A percentile compares a stretch with the other conserved stretches of the same genome.
phyloP scores from a whole-genome alignment of 2,113 vertebrate genomes.

The Rhagologus leucostigma region DNA sequence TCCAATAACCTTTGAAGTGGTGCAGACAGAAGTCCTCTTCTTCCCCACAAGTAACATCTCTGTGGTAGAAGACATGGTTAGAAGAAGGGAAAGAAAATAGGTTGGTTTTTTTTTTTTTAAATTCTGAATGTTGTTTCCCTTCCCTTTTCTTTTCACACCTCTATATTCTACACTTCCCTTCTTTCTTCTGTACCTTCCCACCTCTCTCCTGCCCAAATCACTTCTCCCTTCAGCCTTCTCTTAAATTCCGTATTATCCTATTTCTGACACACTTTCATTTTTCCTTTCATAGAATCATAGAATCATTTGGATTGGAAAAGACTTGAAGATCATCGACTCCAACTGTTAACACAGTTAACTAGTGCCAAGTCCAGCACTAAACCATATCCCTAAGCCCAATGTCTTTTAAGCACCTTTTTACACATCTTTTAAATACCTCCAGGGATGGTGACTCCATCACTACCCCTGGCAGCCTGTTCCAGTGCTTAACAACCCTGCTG shows the following conservation, averaged over 20 bases:
- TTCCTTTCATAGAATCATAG: not conserved
- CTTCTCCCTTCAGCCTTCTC: not conserved
- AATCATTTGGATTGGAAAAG: not conserved
- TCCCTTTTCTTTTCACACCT: not conserved
- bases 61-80: not conserved
- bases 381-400: not conserved
- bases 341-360: not conserved
- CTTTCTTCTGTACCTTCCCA: not conserved
- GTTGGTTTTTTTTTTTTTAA: not conserved
- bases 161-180: not conserved
- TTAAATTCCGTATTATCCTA: not conserved
- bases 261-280: not conserved
- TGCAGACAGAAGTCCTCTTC: not conserved
- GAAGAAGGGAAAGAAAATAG: not conserved
- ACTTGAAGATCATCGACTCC: not conserved
- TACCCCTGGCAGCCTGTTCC: not conserved
- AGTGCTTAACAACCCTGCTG: not conserved
- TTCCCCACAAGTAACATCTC: not conserved
- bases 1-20: not conserved
- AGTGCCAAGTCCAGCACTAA: not conserved
- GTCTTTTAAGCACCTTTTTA: not conserved
- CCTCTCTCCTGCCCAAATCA: not conserved
- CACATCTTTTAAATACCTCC: not conserved
- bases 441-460: not conserved
- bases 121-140: not conserved